Conservation (phyloP, 2,113 vertebrate genomes). For the Sylvia atricapilla region DNA sequence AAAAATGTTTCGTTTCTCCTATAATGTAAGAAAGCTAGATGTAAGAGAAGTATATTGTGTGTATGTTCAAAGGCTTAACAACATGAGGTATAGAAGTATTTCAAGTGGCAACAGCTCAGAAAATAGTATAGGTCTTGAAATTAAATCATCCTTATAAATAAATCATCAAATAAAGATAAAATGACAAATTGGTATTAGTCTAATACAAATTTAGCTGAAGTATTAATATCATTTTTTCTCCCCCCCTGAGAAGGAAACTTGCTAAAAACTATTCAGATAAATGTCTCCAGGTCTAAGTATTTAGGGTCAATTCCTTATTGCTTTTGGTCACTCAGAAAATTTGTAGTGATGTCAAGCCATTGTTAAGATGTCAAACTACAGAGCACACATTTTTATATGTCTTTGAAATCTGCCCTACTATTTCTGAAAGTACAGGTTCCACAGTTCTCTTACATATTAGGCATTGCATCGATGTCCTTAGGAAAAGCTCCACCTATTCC, state of each 20-base stretch:
- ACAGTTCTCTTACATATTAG: neutral
- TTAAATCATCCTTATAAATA: conserved; percentile 50
- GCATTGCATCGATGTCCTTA: neutral
- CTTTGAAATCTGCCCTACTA: neutral
- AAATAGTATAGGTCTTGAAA: conserved; percentile 52
- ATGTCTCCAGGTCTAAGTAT: neutral
- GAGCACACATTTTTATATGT: neutral
- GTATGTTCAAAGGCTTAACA: conserved; percentile 60
- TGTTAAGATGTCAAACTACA: neutral
- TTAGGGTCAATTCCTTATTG: neutral
- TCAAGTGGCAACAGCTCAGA: conserved; percentile 57
- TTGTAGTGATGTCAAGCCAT: neutral
- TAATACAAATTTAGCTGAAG: conserved; percentile 44
- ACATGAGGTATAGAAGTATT: conserved; percentile 51
- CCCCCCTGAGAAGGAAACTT: neutral
- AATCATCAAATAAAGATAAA: conserved; percentile 64
- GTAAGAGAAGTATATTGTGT: conserved; percentile 42
- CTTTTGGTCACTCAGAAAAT: neutral
- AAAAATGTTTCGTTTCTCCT: conserved; percentile 61
- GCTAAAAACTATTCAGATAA: neutral
- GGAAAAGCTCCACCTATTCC: neutral
- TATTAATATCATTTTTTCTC: neutral
- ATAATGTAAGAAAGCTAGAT: conserved; percentile 30
- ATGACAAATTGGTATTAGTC: conserved; percentile 59
- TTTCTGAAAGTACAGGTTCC: neutral